A percentile compares a stretch with the other conserved stretches of the same genome.
Evolutionary conservation across 1,140 invertebrate genomes (phyloP).

Genomic region (Amyelois transitella): DNA sequence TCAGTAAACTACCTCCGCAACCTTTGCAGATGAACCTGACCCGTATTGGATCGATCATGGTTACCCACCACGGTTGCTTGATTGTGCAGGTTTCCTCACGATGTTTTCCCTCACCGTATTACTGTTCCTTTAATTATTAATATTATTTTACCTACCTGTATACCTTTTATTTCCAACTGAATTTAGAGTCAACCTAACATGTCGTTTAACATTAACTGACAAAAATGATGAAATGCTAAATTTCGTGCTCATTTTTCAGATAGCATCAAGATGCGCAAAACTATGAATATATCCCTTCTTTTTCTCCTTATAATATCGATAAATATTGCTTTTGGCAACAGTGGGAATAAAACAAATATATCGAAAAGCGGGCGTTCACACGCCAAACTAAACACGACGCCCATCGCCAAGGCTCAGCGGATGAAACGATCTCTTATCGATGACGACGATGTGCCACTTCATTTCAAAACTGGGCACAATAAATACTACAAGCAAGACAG

Average conservation of each 20-base stretch:
- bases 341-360: slow-evolving; percentile 40
- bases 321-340: slow-evolving; percentile 33
- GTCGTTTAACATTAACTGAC: too few relatives aligned
- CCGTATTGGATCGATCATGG: too few relatives aligned
- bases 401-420: slow-evolving; percentile 20
- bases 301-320: slow-evolving; percentile 36
- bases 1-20: too few relatives aligned
- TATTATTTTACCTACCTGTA: background rate
- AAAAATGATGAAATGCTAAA: too few relatives aligned
- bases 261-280: slow-evolving; percentile 37
- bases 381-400: slow-evolving; percentile 23
- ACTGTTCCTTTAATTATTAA: background rate
- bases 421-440: slow-evolving; percentile 36
- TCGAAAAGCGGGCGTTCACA: slow-evolving; percentile 13
- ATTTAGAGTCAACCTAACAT: too few relatives aligned
- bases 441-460: slow-evolving; percentile 16
- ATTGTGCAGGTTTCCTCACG: too few relatives aligned
- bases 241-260: slow-evolving; percentile 35
- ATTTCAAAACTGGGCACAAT: background rate
- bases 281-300: slow-evolving; percentile 24
- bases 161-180: too few relatives aligned
- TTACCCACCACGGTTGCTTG: too few relatives aligned
- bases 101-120: too few relatives aligned
- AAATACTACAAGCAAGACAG: slow-evolving; percentile 20
- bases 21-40: too few relatives aligned